Evolutionary conservation across 2,888 invertebrate species (phyloP), one percentile per base, ranked within the genome.

Genomic region (Smittia sp.): DNA sequence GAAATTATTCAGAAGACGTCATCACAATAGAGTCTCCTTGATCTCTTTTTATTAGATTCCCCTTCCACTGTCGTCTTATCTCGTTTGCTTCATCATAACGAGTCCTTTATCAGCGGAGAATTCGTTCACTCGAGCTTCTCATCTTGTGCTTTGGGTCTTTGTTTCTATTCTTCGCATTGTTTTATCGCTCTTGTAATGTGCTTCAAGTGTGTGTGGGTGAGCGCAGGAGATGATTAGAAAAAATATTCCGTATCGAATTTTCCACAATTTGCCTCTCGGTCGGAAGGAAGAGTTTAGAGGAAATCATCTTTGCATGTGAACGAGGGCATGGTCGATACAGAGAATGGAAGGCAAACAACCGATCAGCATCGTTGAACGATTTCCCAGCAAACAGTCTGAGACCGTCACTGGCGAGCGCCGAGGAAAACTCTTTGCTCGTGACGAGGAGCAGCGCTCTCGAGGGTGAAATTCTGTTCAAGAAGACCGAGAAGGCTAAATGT

Each of bases 151-250:
- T 27, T 39, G 20, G 54, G 18, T 62, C 72, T 72, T 72, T 72
- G 24, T 20, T 62, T 72, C 54, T 39, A 72, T 72, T 62, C 38
- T 72, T 72, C 38, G 62, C 72, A 62, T 72, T 72, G 62, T 72
- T 62, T 72, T 69, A 69, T 72, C 72, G 72, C 38, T 54, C 72
- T 62, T 72, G 72, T 63, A 27, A 63, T 63, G 27, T 63, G 9
- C 11, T 20, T 63, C n/a, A 15, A 27, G 25, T 4, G 63, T 6
- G 27, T 63, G 25, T 27, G 27, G 22, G 63, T 25, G 46, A 46
- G n/a, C 46, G 15, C n/a, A 46, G 46, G n/a, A 46, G 46, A 46
- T 46, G 46, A 46, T 46, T 46, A 46, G 46, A 46, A 46, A 46
- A 46, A 15, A 46, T n/a, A 11, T 15, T 46, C 46, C 46, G 32